Conservation (phyloP, 2,888 invertebrate genomes). For the Sisyra terminalis region DNA sequence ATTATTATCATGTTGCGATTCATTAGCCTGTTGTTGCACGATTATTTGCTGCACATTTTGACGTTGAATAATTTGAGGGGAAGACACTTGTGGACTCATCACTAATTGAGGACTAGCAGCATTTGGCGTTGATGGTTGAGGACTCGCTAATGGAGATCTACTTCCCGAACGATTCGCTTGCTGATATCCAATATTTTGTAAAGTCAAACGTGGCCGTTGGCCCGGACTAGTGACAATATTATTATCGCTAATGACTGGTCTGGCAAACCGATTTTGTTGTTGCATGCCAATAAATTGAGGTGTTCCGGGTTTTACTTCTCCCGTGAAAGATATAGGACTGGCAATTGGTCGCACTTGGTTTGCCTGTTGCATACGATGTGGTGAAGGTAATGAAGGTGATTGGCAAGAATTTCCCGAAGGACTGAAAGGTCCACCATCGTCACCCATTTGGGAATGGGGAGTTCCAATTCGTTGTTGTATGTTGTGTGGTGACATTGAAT, state of each 20-base stretch:
- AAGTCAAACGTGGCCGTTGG: constrained; percentile 22
- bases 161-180: constrained; percentile 19
- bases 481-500: constrained; percentile 34
- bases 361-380: constrained; percentile 25
- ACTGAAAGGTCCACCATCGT: constrained; percentile 38
- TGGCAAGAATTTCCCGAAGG: constrained; percentile 35
- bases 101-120: constrained; percentile 16
- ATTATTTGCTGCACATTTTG: constrained; percentile 13
- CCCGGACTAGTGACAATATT: constrained; percentile 11
- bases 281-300: constrained; percentile 16
- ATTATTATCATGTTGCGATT: constrained; percentile 1
- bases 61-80: constrained; percentile 5
- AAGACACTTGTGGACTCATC: constrained; percentile 15
- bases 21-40: constrained; percentile 19
- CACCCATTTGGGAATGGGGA: constrained; percentile 34
- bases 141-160: constrained; percentile 30
- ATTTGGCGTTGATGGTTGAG: constrained; percentile 31
- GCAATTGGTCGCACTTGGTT: constrained; percentile 27
- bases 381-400: constrained; percentile 33
- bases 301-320: constrained; percentile 16
- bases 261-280: constrained; percentile 27
- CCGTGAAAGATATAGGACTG: constrained; percentile 28
- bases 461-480: constrained; percentile 42
- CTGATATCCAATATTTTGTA: constrained; percentile 21
- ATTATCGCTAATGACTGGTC: constrained; percentile 22